Percentiles rank a stretch among this genome's conserved stretches.
Conservation (phyloP, 1,140 invertebrate species). For the Neodiprion lecontei region DNA sequence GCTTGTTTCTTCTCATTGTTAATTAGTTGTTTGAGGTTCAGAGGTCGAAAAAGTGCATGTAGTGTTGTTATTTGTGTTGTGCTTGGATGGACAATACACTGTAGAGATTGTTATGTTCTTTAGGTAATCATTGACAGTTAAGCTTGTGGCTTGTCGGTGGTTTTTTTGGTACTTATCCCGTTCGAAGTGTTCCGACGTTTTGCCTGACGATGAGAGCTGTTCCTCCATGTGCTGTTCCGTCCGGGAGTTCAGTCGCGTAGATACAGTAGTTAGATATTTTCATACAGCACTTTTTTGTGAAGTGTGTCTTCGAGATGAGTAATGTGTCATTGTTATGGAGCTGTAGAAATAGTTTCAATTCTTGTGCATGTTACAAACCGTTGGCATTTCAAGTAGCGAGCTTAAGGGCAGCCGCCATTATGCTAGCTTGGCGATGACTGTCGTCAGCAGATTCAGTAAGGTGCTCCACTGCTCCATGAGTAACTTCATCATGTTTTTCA, state of each 20-base stretch:
- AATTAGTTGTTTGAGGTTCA: not conserved
- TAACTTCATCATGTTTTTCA: not conserved
- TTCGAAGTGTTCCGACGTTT: conserved; percentile 21
- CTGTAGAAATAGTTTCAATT: conserved; percentile 34
- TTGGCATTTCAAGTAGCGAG: conserved; percentile 37
- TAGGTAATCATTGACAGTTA: conserved; percentile 21
- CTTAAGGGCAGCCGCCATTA: conserved; percentile 17
- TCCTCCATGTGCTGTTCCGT: conserved; percentile 36
- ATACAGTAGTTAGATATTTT: conserved; percentile 30
- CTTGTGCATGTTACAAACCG: conserved; percentile 26
- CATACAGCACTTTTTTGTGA: conserved; percentile 30
- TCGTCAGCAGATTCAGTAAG: conserved; percentile 14
- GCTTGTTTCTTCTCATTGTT: conserved; percentile 11
- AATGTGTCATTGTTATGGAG: conserved; percentile 37
- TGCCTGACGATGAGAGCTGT: conserved; percentile 33
- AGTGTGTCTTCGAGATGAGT: conserved; percentile 41
- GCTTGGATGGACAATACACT: conserved; percentile 35
- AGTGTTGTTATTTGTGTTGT: conserved; percentile 27
- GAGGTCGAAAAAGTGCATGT: conserved; percentile 26
- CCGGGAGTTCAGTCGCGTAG: conserved; percentile 35
- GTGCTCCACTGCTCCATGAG: not conserved
- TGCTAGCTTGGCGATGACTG: conserved; percentile 29
- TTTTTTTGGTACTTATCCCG: conserved; percentile 19
- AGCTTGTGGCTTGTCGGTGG: conserved; percentile 31
- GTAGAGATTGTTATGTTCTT: conserved; percentile 21